Base-by-base conservation (phyloP, 2,113 vertebrate genomes). In the Ailuropoda melanoleuca region DNA sequence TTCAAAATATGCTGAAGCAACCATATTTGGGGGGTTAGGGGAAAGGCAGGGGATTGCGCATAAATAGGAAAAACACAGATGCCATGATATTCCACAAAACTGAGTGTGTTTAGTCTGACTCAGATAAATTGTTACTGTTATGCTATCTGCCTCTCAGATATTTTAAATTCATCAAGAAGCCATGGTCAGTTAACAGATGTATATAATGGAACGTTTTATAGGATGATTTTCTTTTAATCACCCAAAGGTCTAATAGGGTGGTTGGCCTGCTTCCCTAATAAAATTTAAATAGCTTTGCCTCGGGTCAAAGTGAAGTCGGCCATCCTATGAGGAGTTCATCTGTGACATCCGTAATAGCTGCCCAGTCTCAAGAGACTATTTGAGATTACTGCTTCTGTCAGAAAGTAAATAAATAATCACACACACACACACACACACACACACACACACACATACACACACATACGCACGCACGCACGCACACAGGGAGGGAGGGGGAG, bases 1-100 rank as follows among this genome's bases (percentile, higher is more conserved):
- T 98, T 98, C 94, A 98, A 98, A 98, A 98, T 96, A 46, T 43
- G 97, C 97, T 81, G 97, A 97, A 98, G 96, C 86, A 97, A 88
- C 55, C 96, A 58, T 95, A 97, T 97, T 90, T 53, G 58, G 39
- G 78, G 37, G 60, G 7, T 17, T n/a, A 29, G 72, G 31, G 21
- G 0, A 2, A 14, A 39, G 21, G 66, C 26, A 4, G 17, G 13
- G 9, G 7, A 56, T 77, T 81, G 46, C 43, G 92, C 74, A 84
- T 64, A 97, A 88, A 93, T 89, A 81, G 93, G 81, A 95, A 95
- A 92, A 64, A 95, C 12, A 18, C 37, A 96, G 92, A 97, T 85
- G 43, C 95, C 43, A 55, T 72, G 62, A 84, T 90, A 93, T 37
- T 81, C 48, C 92, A n/a, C 37, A 94, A 74, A 96, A 81, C 6